phyloP scores from a whole-genome alignment of 2,888 invertebrate genomes.

The Vanessa cardui region DNA sequence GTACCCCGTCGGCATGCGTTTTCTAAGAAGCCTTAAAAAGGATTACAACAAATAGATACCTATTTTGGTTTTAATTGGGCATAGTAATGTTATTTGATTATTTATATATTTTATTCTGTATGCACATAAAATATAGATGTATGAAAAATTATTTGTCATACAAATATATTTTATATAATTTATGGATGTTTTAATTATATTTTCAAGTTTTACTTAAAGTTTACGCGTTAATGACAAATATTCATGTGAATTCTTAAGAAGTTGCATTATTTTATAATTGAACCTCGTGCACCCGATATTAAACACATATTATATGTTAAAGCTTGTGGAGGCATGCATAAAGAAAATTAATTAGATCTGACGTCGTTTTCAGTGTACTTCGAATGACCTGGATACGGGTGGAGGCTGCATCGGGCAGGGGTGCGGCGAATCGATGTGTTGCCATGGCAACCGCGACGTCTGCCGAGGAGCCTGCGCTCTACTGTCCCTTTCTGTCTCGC shows the following conservation, averaged over 20 bases:
- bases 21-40: too few species aligned
- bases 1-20: too few species aligned
- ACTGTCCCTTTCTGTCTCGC: slow-evolving; percentile 82
- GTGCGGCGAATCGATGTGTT: slow-evolving; percentile 78
- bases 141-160: too few species aligned
- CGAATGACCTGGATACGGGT: slow-evolving; percentile 77
- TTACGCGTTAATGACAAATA: too few species aligned
- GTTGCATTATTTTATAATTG: not conserved
- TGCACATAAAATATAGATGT: too few species aligned
- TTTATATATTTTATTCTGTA: too few species aligned
- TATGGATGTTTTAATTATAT: too few species aligned
- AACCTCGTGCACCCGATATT: not conserved
- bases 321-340: slow-evolving; percentile 19
- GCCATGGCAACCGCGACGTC: slow-evolving; percentile 80
- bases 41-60: too few species aligned
- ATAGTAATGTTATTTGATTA: too few species aligned
- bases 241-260: not conserved
- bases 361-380: slow-evolving; percentile 48
- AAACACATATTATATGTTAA: slow-evolving; percentile 21
- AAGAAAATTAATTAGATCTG: slow-evolving; percentile 45
- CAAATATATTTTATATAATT: too few species aligned
- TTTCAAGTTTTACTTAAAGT: too few species aligned
- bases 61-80: too few species aligned
- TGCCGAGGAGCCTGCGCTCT: slow-evolving; percentile 82
- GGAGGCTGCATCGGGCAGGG: slow-evolving; percentile 66